phyloP scores from a whole-genome alignment of 2,888 invertebrate genomes.

The Agrochola lota region DNA sequence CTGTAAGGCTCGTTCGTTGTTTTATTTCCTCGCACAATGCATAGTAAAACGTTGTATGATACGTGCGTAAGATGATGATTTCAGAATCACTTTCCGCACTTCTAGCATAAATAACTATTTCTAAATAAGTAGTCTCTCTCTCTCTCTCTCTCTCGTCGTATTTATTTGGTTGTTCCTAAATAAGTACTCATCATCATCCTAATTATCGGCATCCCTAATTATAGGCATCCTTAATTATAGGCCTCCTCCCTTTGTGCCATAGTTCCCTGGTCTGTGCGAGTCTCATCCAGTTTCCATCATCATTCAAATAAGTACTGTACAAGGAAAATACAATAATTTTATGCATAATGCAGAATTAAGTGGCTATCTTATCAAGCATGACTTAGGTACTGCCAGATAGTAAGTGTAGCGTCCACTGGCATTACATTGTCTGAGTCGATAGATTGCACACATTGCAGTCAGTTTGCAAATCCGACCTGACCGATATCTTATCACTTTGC shows the following conservation, averaged over 20 bases:
- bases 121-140: neutral
- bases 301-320: neutral
- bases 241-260: no score
- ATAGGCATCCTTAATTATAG: no score
- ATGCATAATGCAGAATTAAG: neutral
- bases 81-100: no score
- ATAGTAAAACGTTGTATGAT: no score
- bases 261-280: no score
- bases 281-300: no score
- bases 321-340: neutral
- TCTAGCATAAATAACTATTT: no score
- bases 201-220: no score
- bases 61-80: no score
- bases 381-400: slow-evolving; percentile 1
- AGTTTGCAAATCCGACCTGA: slow-evolving; percentile 14
- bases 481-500: slow-evolving; percentile 27
- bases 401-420: neutral
- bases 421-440: slow-evolving; percentile 33
- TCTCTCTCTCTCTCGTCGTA: no score
- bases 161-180: neutral
- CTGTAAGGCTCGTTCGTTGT: no score
- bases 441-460: slow-evolving; percentile 27
- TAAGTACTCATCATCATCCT: neutral
- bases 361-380: slow-evolving; percentile 9
- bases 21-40: no score